Base-by-base conservation (phyloP, 2,888 invertebrate species). In the Merodon equestris region DNA sequence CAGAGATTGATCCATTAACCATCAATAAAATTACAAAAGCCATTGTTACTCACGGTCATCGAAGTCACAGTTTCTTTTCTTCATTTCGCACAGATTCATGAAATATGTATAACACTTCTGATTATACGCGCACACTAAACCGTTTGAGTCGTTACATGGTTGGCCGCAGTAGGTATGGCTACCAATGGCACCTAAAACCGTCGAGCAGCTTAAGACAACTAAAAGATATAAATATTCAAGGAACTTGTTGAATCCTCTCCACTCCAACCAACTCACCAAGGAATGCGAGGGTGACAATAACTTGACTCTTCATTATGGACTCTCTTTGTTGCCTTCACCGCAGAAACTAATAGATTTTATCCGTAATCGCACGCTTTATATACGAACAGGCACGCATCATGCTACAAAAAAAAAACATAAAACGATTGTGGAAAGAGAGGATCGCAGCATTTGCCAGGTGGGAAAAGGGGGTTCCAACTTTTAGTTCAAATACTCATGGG, bases 151-250 rank as follows among this genome's bases (percentile, higher is more conserved):
- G 10, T 27, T 67, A 9, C 77, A 77, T 3, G 77, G 73, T 14
- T 73, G 73, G 1, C 63, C 77, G 17, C 77, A 77, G 12, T 77
- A 77, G 40, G 73, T 67, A 9, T 67, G 67, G 27, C 61, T 58
- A 14, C 76, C 76, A 36, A 77, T 77, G 7, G 77, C 77, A 14
- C 56, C 57, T 18, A 51, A 12, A 61, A 57, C 60, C 36, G 51
- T 73, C 19, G 18, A 73, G 38, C 50, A 67, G 18, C 77, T 63
- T 36, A 77, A 42, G 51, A 77, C 13, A 12, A 38, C 77, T 77
- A 17, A 10, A 40, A 40, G 10, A 40, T 40, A 40, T 9, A n/a
- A 3, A n/a, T 40, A 7, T 7, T 5, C 40, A 40, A 40, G 10
- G 5, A 9, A 36, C 5, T 36, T 36, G 36, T 36, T 10, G 5